Base-by-base conservation (phyloP, 1,140 invertebrate species). In the Delia radicum region DNA sequence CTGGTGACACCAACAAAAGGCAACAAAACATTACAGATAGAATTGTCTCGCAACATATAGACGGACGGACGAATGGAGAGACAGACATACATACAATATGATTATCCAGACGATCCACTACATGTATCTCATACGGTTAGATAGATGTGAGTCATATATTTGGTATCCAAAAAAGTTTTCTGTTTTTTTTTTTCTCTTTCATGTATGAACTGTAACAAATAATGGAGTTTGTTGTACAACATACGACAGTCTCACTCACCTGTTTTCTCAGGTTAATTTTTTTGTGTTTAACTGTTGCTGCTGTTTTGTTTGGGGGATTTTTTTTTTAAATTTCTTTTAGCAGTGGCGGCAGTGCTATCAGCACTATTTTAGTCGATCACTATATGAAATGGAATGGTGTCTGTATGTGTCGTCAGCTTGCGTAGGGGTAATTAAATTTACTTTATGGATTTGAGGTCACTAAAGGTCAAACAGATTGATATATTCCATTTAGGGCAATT, bases 311-410 rank as follows among this genome's bases (percentile, higher is more conserved):
- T n/a, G n/a, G n/a, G n/a, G n/a, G n/a, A n/a, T 33, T 21, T 69
- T 33, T 69, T 33, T 12, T 37, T 67, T 69, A 8, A 18, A 37
- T 24, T 33, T 69, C 37, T 69, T 31, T 69, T 69, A 33, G 12
- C 65, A 24, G 65, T 69, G 65, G 65, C 65, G 65, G 65, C 65
- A 69, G 10, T 37, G 65, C 29, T 69, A 69, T 69, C 65, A 69
- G 65, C 65, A 21, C n/a, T 21, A 55, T 55, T 55, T 55, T 55
- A n/a, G 48, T 55, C 48, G 15, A 8, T 55, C 21, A 24, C n/a
- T 10, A 13, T 37, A 18, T 55, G 8, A 3, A 42, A 42, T 10
- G n/a, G 37, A 42, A 42, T 42, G n/a, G 37, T 42, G 37, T 42
- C 62, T 65, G 27, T 29, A n/a, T n/a, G 15, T 15, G 27, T 29